Evolutionary conservation across 2,888 invertebrate genomes (phyloP).

Genomic region (Torymus texanus): DNA sequence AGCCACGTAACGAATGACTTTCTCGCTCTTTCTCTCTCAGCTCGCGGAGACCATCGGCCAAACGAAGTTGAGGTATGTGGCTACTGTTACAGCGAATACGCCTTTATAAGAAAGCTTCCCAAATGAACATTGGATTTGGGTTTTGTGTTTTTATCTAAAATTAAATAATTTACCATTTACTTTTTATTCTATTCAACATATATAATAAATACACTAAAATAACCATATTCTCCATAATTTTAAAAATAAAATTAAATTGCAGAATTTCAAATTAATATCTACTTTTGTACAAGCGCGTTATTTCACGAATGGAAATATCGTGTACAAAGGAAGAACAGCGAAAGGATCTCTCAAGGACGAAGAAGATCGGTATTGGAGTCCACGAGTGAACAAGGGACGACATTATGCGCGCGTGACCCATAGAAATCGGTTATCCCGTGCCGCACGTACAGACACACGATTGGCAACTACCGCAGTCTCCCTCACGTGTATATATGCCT

Average conservation of each 20-base stretch:
- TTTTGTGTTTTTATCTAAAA: no score
- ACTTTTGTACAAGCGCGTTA: neutral
- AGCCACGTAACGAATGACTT: constrained; percentile 72
- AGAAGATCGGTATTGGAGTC: constrained; percentile 1
- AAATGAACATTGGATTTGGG: no score
- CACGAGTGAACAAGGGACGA: constrained; percentile 15
- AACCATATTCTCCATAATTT: no score
- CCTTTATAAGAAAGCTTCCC: no score
- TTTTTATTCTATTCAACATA: no score
- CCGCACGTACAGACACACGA: constrained; percentile 57
- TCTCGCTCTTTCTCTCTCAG: constrained; percentile 47
- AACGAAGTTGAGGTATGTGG: neutral
- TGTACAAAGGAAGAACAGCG: neutral
- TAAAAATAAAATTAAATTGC: neutral
- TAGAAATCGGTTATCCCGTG: constrained; percentile 37
- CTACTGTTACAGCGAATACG: constrained; percentile 2
- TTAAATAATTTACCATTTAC: no score
- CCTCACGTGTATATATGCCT: neutral
- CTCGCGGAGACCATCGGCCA: constrained; percentile 15
- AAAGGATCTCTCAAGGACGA: neutral
- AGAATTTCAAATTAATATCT: constrained; percentile 46
- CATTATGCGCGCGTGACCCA: constrained; percentile 47
- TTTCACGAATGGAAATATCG: neutral
- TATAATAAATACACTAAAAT: no score
- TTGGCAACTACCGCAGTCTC: constrained; percentile 26